Conservation (phyloP, 2,888 invertebrate species). For the Lithophane semibrunnea region DNA sequence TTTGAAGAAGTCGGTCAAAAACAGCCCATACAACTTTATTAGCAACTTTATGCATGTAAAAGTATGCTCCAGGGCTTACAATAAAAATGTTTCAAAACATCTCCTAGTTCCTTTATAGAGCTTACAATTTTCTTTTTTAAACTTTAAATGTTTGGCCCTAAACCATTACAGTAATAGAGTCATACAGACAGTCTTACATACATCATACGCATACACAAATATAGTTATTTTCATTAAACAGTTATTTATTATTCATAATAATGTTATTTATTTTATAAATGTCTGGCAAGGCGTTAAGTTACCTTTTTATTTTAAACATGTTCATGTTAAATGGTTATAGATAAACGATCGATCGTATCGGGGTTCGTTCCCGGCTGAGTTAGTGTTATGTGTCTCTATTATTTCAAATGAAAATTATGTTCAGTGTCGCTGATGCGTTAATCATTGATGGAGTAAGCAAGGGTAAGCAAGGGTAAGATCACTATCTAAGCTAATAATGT, state of each 20-base stretch:
- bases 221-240: conserved; percentile 26
- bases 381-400: conserved; percentile 48
- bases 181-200: too few relatives aligned
- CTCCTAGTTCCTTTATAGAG: too few relatives aligned
- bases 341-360: conserved; percentile 62
- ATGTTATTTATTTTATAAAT: conserved; percentile 76
- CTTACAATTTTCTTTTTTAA: too few relatives aligned
- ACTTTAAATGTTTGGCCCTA: too few relatives aligned
- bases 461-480: not conserved
- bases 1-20: too few relatives aligned
- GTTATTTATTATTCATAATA: conserved; percentile 72
- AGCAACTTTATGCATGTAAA: too few relatives aligned
- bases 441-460: not conserved
- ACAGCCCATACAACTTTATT: not conserved
- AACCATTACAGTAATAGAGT: too few relatives aligned
- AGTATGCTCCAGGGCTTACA: too few relatives aligned
- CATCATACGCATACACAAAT: not conserved
- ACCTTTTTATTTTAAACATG: conserved; percentile 64
- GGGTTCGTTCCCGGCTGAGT: conserved; percentile 54
- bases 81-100: too few relatives aligned
- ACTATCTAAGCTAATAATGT: too few relatives aligned
- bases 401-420: conserved; percentile 46
- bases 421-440: conserved; percentile 7
- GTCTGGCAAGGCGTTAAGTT: conserved; percentile 59
- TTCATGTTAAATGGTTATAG: conserved; percentile 48